A percentile compares a stretch with the other conserved stretches of the same genome.
phyloP scores from a whole-genome alignment of 2,797 vertebrate genomes.

The Labeo calbasu region DNA sequence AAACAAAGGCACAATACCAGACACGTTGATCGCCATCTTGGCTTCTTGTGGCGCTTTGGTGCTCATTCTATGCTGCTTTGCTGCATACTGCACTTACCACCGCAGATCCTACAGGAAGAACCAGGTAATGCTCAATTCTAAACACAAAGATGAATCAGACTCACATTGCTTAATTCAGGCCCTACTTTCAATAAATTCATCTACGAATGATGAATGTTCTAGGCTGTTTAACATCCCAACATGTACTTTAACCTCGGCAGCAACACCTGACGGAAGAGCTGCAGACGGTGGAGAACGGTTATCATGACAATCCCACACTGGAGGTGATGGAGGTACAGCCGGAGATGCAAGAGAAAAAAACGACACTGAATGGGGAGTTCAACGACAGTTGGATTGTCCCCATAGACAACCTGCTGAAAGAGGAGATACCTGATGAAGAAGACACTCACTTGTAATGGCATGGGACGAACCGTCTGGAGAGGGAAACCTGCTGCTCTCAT shows the following conservation, averaged over 20 bases:
- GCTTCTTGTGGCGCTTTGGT: conserved; percentile 75
- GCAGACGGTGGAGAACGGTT: conserved; percentile 94
- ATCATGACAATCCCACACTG: conserved; percentile 96
- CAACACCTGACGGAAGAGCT: conserved; percentile 95
- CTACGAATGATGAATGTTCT: background rate
- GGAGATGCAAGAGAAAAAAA: conserved; percentile 96
- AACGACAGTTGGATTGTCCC: conserved; percentile 97
- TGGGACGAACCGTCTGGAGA: background rate
- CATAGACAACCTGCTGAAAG: conserved; percentile 89
- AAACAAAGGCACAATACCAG: conserved; percentile 41
- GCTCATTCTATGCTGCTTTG: conserved; percentile 74
- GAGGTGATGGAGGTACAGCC: conserved; percentile 96
- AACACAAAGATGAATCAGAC: background rate
- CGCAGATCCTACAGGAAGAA: conserved; percentile 76
- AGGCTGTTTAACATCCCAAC: background rate
- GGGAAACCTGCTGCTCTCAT: background rate
- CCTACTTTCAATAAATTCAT: background rate
- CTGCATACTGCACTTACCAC: conserved; percentile 68
- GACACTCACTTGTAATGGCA: conserved; percentile 91
- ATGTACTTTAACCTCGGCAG: conserved; percentile 60
- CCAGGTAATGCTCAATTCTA: conserved; percentile 68
- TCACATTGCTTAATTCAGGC: background rate
- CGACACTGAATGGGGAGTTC: conserved; percentile 86
- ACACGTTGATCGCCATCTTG: conserved; percentile 75
- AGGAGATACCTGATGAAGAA: conserved; percentile 88